Conservation (phyloP, 2,113 vertebrate genomes). For the Cisticola juncidis region DNA sequence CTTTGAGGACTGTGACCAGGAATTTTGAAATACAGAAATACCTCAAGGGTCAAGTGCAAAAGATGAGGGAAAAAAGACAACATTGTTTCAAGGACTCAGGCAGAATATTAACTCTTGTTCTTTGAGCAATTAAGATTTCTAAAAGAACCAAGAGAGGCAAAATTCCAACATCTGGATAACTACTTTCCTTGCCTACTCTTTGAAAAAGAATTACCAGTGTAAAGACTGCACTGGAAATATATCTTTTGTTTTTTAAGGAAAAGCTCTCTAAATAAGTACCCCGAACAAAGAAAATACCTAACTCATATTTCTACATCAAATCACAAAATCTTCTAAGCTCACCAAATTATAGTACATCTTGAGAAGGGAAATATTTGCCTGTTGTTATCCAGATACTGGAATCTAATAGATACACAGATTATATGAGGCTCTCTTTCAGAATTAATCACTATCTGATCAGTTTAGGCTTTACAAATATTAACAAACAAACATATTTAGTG, state of each 20-base stretch:
- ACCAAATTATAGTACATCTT: accelerated
- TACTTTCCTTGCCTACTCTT: not conserved
- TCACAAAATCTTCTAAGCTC: not conserved
- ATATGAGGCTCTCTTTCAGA: not conserved
- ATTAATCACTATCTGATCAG: not conserved
- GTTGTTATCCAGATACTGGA: not conserved
- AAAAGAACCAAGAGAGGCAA: not conserved
- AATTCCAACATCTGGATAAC: not conserved
- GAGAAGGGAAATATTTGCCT: not conserved
- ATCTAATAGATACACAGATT: not conserved
- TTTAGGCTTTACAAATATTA: not conserved
- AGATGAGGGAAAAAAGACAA: not conserved
- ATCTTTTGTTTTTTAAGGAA: not conserved
- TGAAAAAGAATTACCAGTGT: not conserved
- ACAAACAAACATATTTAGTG: not conserved
- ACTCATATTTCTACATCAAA: not conserved
- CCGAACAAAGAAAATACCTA: not conserved
- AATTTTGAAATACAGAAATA: not conserved
- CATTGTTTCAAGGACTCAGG: not conserved
- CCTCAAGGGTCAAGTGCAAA: not conserved
- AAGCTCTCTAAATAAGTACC: not conserved
- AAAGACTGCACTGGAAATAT: not conserved
- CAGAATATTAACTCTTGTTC: not conserved
- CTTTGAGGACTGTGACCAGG: not conserved
- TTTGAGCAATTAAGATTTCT: not conserved